Percentiles rank a stretch among this genome's conserved stretches.
Evolutionary conservation across 1,140 invertebrate species (phyloP).

Genomic region (Wasmannia auropunctata): DNA sequence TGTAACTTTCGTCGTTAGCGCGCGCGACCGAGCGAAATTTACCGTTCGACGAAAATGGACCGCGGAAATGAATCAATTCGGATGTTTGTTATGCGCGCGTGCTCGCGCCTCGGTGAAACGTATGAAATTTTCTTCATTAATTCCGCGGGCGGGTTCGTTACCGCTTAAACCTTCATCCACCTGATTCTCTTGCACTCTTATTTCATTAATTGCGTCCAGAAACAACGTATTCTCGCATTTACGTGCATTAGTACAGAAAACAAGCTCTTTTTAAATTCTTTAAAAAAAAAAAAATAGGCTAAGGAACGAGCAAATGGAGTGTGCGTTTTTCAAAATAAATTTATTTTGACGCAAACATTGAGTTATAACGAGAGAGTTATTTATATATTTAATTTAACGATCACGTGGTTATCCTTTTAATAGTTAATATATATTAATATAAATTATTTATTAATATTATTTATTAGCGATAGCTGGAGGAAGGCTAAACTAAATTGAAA

Average conservation of each 20-base stretch:
- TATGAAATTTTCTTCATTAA: constrained; percentile 37
- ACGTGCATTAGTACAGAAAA: not conserved
- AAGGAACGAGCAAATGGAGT: too few relatives aligned
- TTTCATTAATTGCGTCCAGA: not conserved
- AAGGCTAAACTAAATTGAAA: too few relatives aligned
- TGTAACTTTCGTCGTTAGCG: constrained; percentile 37
- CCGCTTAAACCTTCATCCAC: not conserved
- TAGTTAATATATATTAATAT: too few relatives aligned
- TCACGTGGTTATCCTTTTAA: too few relatives aligned
- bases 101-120: not conserved
- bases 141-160: not conserved
- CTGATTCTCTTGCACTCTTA: not conserved
- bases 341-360: too few relatives aligned
- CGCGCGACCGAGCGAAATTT: constrained; percentile 25
- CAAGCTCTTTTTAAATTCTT: not conserved
- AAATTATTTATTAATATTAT: too few relatives aligned
- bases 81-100: constrained; percentile 21
- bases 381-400: too few relatives aligned
- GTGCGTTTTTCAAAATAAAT: too few relatives aligned
- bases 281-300: too few relatives aligned
- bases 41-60: constrained; percentile 36
- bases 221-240: not conserved
- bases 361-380: too few relatives aligned
- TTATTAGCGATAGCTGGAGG: too few relatives aligned
- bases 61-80: constrained; percentile 44